phyloP scores from a whole-genome alignment of 2,888 invertebrate genomes.

The Heliconius hortense region DNA sequence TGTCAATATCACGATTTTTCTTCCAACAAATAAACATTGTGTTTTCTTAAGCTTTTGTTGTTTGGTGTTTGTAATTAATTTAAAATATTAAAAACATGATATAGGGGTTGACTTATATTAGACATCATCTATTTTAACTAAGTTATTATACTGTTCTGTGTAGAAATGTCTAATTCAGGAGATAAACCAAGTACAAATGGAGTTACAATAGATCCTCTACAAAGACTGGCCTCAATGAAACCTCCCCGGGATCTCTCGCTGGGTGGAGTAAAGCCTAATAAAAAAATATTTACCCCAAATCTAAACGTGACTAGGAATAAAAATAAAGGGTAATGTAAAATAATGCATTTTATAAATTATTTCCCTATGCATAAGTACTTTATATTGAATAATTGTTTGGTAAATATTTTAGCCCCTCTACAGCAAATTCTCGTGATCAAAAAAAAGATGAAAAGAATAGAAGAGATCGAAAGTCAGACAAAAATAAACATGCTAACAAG shows the following conservation, averaged over 20 bases:
- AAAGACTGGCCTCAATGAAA: constrained; percentile 76
- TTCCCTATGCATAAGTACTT: neutral
- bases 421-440: constrained; percentile 53
- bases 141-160: constrained; percentile 1
- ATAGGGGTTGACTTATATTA: neutral
- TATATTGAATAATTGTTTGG: neutral
- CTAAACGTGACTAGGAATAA: constrained; percentile 83
- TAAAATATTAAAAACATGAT: neutral
- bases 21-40: neutral
- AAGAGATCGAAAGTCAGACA: constrained; percentile 61
- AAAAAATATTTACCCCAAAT: constrained; percentile 83
- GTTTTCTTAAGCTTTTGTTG: neutral
- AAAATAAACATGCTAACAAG: constrained; percentile 55
- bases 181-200: constrained; percentile 64
- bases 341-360: neutral
- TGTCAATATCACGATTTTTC: constrained; percentile 9
- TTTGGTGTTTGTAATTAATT: neutral
- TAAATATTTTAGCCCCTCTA: constrained; percentile 48
- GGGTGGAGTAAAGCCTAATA: constrained; percentile 75
- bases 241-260: constrained; percentile 82
- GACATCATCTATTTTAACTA: constrained; percentile 11
- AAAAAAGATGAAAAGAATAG: constrained; percentile 62
- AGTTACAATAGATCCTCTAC: constrained; percentile 60
- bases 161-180: constrained; percentile 60
- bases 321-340: constrained; percentile 67